Base-by-base conservation (phyloP, 2,888 invertebrate species). In the Heliconius charithonia region DNA sequence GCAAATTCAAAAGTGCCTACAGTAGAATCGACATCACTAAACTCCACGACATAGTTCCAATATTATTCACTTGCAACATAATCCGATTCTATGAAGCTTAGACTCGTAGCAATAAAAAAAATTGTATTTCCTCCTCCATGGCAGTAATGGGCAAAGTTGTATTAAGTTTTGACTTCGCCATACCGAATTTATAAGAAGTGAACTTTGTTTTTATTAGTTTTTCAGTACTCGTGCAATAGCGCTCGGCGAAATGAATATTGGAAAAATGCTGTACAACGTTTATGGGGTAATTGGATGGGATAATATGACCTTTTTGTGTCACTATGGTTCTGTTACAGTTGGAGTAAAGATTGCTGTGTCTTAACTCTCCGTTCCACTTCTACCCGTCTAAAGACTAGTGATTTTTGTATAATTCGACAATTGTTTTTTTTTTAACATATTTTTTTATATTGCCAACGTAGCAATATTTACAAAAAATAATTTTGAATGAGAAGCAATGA, bases 151-250 rank as follows among this genome's bases (percentile, higher is more conserved):
- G 73, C 73, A 73, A 81, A 81, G 76, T 79, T 81, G 76, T 81
- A 81, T 81, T 79, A 79, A 81, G 79, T 76, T 79, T 76, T 76
- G 67, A 81, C 79, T 77, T 69, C 25, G 76, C 78, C 71, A 78
- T 74, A 72, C 70, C 73, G 76, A 79, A 79, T 79, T 81, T 81
- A 75, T 79, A 81, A 74, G 78, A 75, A 77, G 41, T 62, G 37
- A 79, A 77, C 63, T 79, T 81, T 77, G 81, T 81, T 79, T 81
- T 75, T 81, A 81, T 81, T 79, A 79, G 76, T 81, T 77, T 79
- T 25, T 45, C 69, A 72, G 79, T 67, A 62, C 74, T 78, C 62
- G 59, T 69, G 37, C 41, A 74, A 67, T 37, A 62, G 67, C 74
- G 78, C 41, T 29, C 67, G 27, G 67, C 32, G 56, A 69, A 78